Evolutionary conservation across 2,113 vertebrate genomes (phyloP).

Genomic region (Myodes glareolus): DNA sequence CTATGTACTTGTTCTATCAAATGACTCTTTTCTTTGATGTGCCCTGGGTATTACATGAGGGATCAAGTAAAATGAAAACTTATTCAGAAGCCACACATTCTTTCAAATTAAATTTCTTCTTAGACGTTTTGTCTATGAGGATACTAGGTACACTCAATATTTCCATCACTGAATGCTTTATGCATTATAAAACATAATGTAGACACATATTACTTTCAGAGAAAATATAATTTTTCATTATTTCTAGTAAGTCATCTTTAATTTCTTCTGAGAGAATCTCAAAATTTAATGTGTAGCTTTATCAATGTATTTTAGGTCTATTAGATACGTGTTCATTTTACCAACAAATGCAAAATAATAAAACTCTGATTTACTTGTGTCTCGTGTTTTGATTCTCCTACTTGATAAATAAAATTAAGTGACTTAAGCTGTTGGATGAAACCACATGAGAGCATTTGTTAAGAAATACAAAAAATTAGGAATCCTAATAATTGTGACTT

Average conservation of each 20-base stretch:
- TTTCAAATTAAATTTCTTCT: constrained; percentile 33
- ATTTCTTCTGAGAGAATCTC: not conserved
- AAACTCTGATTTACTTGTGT: not conserved
- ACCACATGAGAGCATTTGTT: not conserved
- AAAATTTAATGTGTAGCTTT: not conserved
- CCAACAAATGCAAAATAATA: not conserved
- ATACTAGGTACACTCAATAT: not conserved
- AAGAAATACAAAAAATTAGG: constrained; percentile 16
- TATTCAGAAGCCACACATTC: not conserved
- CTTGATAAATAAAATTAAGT: not conserved
- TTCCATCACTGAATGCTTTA: not conserved
- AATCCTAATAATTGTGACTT: not conserved
- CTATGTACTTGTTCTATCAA: not conserved
- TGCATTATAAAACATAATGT: not conserved
- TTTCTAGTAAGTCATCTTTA: not conserved
- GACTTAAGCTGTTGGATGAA: not conserved
- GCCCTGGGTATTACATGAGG: not conserved
- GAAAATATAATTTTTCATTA: not conserved
- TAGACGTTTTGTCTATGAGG: not conserved
- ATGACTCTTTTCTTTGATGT: not conserved
- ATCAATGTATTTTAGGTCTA: not conserved
- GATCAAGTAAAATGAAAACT: not conserved
- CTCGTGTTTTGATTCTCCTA: not conserved
- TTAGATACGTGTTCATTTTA: not conserved
- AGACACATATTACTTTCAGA: not conserved